Evolutionary conservation across 2,888 invertebrate genomes (phyloP), one percentile per base, ranked within the genome.

Genomic region (Tetanocera ferruginea): DNA sequence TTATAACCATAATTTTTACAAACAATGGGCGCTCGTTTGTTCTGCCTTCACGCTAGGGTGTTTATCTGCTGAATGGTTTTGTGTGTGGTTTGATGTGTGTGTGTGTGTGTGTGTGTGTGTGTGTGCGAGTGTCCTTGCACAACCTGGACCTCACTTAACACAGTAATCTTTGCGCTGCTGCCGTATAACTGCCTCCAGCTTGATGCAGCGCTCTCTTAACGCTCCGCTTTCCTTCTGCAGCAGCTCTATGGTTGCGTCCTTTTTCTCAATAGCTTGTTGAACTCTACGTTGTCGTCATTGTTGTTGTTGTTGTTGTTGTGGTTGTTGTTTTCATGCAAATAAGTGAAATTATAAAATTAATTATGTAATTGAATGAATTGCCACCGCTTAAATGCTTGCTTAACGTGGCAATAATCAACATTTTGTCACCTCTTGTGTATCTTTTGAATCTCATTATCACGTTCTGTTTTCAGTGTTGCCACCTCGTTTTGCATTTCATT

Each of bases 251-350:
- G 94, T 92, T 5, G 95, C 93, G 86, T 96, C 95, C 87, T 96
- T 96, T 79, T 95, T 93, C 0, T 94, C 93, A 25, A 96, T 93
- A 0, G 96, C 94, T 78, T 95, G 92, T 89, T 95, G 96, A 19
- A 96, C 95, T 85, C 96, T 95, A 85, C 70, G 64, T 17, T 64
- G 34, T 64, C 37, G 64, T 73, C 23, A 25, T 55, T 60, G 51
- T 52, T 52, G 52, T 28, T 72, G 28, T 49, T 69, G 34, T 57
- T 52, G 6, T 52, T 70, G 62, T 28, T 2, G 52, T 51, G 11
- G 25, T 17, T 28, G 37, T 64, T 37, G 37, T 66, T 55, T 25
- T 52, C n/a, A 31, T 28, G 31, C 6, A 34, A 71, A 57, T 57
- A 34, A 9, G 25, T 43, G 28, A 43, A 77, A 37, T 60, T 70